phyloP scores from a whole-genome alignment of 2,888 invertebrate species.

The Tortricodes alternella region DNA sequence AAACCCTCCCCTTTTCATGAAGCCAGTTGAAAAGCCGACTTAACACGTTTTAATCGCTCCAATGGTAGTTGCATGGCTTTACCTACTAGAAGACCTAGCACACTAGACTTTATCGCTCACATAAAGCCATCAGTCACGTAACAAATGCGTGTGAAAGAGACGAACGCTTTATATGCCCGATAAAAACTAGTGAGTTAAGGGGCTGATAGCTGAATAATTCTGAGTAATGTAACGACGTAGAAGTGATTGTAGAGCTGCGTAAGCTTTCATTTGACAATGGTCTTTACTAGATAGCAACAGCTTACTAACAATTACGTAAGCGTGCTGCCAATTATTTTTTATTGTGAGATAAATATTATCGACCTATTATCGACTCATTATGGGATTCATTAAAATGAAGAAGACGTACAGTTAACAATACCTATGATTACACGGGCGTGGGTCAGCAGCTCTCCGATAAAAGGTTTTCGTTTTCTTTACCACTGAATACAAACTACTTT shows the following conservation, averaged over 20 bases:
- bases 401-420: conserved; percentile 20
- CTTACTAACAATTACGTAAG: conserved; percentile 11
- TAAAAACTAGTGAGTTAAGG: too few species aligned
- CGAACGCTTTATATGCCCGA: too few species aligned
- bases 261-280: neutral
- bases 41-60: too few species aligned
- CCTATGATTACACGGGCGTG: conserved; percentile 29
- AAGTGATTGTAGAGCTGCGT: neutral
- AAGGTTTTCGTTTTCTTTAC: conserved; percentile 8
- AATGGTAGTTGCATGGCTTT: too few species aligned
- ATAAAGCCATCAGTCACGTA: too few species aligned
- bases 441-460: conserved; percentile 30
- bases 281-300: conserved; percentile 1
- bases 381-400: conserved; percentile 25
- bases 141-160: too few species aligned
- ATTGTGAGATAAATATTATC: conserved; percentile 18
- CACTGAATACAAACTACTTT: too few species aligned
- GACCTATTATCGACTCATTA: neutral
- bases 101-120: too few species aligned
- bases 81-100: too few species aligned
- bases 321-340: conserved; percentile 36
- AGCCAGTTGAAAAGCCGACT: too few species aligned
- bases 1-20: too few species aligned
- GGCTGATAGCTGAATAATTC: too few species aligned
- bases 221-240: neutral